Evolutionary conservation across 2,888 invertebrate genomes (phyloP), one percentile per base, ranked within the genome.

Genomic region (Osedax fenrisi): DNA sequence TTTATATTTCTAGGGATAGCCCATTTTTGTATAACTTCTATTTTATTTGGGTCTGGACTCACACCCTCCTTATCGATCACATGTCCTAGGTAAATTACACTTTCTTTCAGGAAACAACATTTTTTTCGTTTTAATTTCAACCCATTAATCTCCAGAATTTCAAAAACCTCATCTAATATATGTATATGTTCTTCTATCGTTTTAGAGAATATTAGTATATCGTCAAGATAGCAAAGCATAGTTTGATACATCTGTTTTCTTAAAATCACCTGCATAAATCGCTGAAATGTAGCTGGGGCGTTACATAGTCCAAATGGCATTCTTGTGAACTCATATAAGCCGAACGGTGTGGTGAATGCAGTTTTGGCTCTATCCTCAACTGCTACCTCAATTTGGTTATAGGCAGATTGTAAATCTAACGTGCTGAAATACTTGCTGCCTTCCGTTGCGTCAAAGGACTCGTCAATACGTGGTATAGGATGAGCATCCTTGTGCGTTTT

Each of bases 221-320:
- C 79, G 69, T 79, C 79, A 61, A 79, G 26, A 67, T 79, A 77
- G 21, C 76, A 56, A 21, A 78, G 22, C 10, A 77, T 67, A 10
- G 64, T 73, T 5, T 75, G 22, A 67, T 75, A 76, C n/a, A 76
- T 68, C 10, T 79, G 41, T 2, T 75, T 77, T 26, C 74, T 27
- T 17, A 79, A 27, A n/a, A 78, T 73, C 27, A 72, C 23, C 13
- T 78, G 75, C 77, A 79, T 78, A 25, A 77, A 69, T 13, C 79
- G 72, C 72, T 79, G 77, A 67, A 77, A 79, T 21, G 79, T 78
- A 41, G 67, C 66, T 27, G 78, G 76, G 10, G 78, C 77, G 25
- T 78, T 77, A n/a, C 59, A 71, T 2, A 79, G 56, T 21, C 78
- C 79, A 56, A 79, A 77, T 10, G 79, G 77, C 77, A 79, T 41